A percentile compares a stretch with the other conserved stretches of the same genome.
phyloP scores from a whole-genome alignment of 2,113 vertebrate genomes.

The Microcebus lehilahytsara region DNA sequence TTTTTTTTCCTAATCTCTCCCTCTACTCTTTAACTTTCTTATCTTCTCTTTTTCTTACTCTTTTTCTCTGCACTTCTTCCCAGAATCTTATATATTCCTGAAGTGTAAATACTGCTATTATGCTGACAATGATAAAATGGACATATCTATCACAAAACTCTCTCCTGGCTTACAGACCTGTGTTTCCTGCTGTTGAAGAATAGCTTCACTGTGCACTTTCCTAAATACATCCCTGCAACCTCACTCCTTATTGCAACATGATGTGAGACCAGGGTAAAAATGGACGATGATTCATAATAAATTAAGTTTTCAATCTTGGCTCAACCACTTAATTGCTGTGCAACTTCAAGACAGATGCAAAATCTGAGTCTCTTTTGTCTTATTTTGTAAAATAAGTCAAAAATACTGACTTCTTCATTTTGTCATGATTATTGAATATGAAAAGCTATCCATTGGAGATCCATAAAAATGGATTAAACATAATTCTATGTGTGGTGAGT shows the following conservation, averaged over 20 bases:
- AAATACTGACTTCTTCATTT: neutral
- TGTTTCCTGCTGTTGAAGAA: neutral
- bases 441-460: neutral
- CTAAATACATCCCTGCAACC: rapidly evolving
- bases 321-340: neutral
- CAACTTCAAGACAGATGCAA: neutral
- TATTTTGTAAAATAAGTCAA: neutral
- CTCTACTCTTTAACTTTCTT: neutral
- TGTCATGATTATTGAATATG: neutral
- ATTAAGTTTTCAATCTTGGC: neutral
- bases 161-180: neutral
- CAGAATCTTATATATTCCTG: neutral
- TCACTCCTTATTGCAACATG: too few relatives aligned
- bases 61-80: neutral
- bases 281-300: too few relatives aligned
- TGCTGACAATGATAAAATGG: neutral
- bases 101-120: neutral
- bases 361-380: neutral
- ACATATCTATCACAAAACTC: neutral
- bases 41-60: neutral
- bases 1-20: neutral
- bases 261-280: neutral
- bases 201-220: neutral
- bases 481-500: too few relatives aligned
- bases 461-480: neutral